phyloP scores from a whole-genome alignment of 2,888 invertebrate genomes.

The Heliconius ismenius region DNA sequence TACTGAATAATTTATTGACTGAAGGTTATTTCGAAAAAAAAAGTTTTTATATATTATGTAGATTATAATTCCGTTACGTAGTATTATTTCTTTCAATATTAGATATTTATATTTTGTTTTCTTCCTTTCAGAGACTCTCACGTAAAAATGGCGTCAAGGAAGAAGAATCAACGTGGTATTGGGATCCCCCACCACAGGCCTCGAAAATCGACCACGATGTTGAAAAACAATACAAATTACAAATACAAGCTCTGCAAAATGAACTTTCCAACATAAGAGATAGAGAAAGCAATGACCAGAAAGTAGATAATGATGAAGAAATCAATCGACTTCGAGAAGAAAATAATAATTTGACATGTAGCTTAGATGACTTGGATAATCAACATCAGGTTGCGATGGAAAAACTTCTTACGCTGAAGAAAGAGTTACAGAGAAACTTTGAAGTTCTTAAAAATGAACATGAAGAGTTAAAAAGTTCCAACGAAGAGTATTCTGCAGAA shows the following conservation, averaged over 20 bases:
- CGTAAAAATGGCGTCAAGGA: conserved; percentile 74
- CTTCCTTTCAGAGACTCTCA: conserved; percentile 69
- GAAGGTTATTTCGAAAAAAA: not conserved
- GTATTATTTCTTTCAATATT: not conserved
- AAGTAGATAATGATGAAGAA: conserved; percentile 65
- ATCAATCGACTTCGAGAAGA: conserved; percentile 79
- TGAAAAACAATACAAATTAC: conserved; percentile 62
- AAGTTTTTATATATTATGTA: not conserved
- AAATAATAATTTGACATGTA: conserved; percentile 80
- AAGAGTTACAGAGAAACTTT: conserved; percentile 79
- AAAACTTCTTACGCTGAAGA: conserved; percentile 78
- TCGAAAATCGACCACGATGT: conserved; percentile 51
- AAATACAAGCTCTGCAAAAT: conserved; percentile 67
- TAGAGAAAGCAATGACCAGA: conserved; percentile 56
- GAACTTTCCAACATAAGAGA: conserved; percentile 71
- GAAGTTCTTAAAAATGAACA: conserved; percentile 74
- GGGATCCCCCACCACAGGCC: conserved; percentile 72
- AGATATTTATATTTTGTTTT: not conserved
- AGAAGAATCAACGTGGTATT: conserved; percentile 79
- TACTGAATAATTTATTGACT: not conserved
- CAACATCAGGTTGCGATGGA: conserved; percentile 88
- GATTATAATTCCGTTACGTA: not conserved
- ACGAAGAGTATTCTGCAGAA: conserved; percentile 73
- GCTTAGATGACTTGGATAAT: conserved; percentile 87
- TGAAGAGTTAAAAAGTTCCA: conserved; percentile 70